phyloP scores from a whole-genome alignment of 2,888 invertebrate species.

The Deilephila elpenor region DNA sequence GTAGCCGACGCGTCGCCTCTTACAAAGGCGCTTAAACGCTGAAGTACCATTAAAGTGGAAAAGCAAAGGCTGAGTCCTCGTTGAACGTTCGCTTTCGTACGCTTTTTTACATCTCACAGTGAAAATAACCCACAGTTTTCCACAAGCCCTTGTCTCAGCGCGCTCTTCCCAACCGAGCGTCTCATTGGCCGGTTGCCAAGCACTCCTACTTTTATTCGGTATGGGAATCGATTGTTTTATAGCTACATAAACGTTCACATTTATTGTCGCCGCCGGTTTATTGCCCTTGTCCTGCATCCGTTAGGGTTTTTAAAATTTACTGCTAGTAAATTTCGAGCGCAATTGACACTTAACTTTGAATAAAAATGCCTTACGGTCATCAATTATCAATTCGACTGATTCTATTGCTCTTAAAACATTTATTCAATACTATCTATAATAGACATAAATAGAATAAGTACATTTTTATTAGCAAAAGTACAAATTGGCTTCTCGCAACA shows the following conservation, averaged over 20 bases:
- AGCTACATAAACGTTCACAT: slow-evolving; percentile 71
- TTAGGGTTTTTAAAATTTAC: slow-evolving; percentile 70
- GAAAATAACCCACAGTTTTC: slow-evolving; percentile 67
- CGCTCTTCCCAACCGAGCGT: slow-evolving; percentile 58
- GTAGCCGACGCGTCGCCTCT: slow-evolving; percentile 56
- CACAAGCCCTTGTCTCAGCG: slow-evolving; percentile 60
- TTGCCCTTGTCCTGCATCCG: slow-evolving; percentile 64
- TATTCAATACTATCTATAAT: neutral
- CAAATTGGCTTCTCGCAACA: neutral
- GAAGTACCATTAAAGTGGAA: slow-evolving; percentile 68
- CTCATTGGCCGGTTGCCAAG: slow-evolving; percentile 76
- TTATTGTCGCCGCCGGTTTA: slow-evolving; percentile 70
- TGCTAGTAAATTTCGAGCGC: slow-evolving; percentile 60
- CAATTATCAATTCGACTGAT: slow-evolving; percentile 32
- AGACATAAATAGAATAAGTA: neutral
- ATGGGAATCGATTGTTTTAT: slow-evolving; percentile 78
- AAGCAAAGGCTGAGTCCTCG: slow-evolving; percentile 72
- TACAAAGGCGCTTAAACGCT: slow-evolving; percentile 64
- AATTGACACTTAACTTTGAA: slow-evolving; percentile 56
- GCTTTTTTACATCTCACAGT: slow-evolving; percentile 71
- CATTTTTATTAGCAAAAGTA: neutral
- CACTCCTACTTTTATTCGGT: slow-evolving; percentile 72
- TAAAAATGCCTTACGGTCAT: slow-evolving; percentile 46
- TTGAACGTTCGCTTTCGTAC: slow-evolving; percentile 70
- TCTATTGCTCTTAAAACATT: neutral